phyloP scores from a whole-genome alignment of 2,797 vertebrate genomes.

The Cossypha dichroa region DNA sequence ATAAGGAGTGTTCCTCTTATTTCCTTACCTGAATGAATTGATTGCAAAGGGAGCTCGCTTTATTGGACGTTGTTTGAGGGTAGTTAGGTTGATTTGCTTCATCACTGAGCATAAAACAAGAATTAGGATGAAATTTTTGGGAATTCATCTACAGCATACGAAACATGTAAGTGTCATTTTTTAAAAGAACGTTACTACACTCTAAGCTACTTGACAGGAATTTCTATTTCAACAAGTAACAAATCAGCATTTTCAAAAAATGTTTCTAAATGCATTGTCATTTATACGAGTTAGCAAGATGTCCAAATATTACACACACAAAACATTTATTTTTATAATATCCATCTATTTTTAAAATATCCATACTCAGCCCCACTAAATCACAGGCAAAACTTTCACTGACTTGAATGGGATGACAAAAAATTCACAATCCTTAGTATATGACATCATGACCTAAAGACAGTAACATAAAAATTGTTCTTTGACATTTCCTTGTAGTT shows the following conservation, averaged over 20 bases:
- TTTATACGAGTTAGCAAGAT: not conserved
- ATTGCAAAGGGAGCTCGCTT: conserved; percentile 92
- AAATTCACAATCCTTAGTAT: not conserved
- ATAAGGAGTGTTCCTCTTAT: not conserved
- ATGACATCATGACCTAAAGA: not conserved
- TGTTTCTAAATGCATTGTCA: not conserved
- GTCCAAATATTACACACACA: not conserved
- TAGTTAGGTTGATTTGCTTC: conserved; percentile 93
- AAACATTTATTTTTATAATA: not conserved
- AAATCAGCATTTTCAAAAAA: not conserved
- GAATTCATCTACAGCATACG: not conserved
- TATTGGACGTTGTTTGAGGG: conserved; percentile 91
- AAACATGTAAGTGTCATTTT: not conserved
- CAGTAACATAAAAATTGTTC: not conserved
- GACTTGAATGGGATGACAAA: not conserved
- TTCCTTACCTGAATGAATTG: conserved; percentile 91
- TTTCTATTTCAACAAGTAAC: not conserved
- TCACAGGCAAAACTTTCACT: not conserved
- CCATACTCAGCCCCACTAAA: not conserved
- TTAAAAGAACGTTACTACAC: not conserved
- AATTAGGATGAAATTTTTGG: not conserved
- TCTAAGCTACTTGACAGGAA: not conserved
- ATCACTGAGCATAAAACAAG: conserved; percentile 83
- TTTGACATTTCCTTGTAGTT: not conserved
- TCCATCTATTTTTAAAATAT: not conserved